Evolutionary conservation across 2,113 vertebrate species (phyloP).

Genomic region (Salminus brasiliensis): DNA sequence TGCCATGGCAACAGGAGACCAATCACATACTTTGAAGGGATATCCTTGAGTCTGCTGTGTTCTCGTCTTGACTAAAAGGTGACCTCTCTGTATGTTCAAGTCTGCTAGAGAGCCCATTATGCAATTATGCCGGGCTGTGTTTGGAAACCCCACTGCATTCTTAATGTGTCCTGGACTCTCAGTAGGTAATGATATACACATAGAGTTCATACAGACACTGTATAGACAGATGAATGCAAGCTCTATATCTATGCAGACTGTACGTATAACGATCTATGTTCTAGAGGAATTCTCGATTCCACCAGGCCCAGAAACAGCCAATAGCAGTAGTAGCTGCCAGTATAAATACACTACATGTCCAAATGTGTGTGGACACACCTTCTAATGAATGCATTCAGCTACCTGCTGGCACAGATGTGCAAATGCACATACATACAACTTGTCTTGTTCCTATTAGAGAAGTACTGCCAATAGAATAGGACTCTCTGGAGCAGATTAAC

Average conservation of each 20-base stretch:
- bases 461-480: too few species aligned
- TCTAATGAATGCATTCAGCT: too few species aligned
- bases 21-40: slow-evolving; percentile 24
- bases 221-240: background rate
- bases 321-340: background rate
- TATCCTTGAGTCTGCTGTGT: slow-evolving; percentile 14
- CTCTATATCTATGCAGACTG: background rate
- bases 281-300: background rate
- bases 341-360: background rate
- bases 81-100: slow-evolving; percentile 19
- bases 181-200: background rate
- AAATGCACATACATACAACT: too few species aligned
- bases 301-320: background rate
- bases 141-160: background rate
- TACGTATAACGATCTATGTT: background rate
- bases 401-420: too few species aligned
- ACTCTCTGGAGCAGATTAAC: too few species aligned
- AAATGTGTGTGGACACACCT: too few species aligned
- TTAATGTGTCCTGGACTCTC: background rate
- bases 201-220: background rate
- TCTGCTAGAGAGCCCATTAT: slow-evolving; percentile 18
- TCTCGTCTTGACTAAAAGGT: slow-evolving; percentile 36
- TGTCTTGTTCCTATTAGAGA: too few species aligned
- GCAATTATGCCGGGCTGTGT: background rate
- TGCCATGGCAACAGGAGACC: slow-evolving; percentile 60